Evolutionary conservation across 2,113 vertebrate species (phyloP).

Genomic region (Scomber scombrus): DNA sequence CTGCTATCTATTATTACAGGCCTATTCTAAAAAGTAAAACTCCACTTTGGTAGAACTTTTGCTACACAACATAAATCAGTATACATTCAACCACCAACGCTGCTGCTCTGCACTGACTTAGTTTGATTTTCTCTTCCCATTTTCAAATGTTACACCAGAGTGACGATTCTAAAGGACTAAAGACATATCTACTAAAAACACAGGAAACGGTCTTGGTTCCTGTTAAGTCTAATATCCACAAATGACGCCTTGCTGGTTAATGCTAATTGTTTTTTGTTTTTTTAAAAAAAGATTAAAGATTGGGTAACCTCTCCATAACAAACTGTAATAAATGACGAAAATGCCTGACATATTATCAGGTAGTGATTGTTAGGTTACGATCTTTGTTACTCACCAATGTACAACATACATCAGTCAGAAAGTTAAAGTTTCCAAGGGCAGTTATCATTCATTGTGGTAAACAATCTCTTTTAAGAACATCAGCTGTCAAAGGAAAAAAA

Average conservation of each 20-base stretch:
- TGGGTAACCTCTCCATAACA: slow-evolving; percentile 14
- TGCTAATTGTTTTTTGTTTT: background rate
- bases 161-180: background rate
- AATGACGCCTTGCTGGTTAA: slow-evolving; percentile 36
- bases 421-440: slow-evolving; percentile 46
- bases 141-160: slow-evolving; percentile 37
- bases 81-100: background rate
- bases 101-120: slow-evolving; percentile 8
- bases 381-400: slow-evolving; percentile 7
- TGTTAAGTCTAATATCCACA: slow-evolving; percentile 17
- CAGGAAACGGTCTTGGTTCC: background rate
- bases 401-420: slow-evolving; percentile 36
- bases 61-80: slow-evolving; percentile 5
- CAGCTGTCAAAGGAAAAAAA: slow-evolving; percentile 37
- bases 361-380: slow-evolving; percentile 41
- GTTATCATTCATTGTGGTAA: slow-evolving; percentile 49
- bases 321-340: slow-evolving; percentile 9
- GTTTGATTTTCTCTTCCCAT: slow-evolving; percentile 35
- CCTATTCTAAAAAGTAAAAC: slow-evolving; percentile 29
- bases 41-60: slow-evolving; percentile 40
- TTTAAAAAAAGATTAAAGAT: slow-evolving; percentile 19
- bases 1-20: background rate
- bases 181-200: background rate
- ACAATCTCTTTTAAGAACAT: slow-evolving; percentile 53
- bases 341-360: slow-evolving; percentile 18